Conservation (phyloP, 2,797 vertebrate species). For the Melanotaenia trifasciata region DNA sequence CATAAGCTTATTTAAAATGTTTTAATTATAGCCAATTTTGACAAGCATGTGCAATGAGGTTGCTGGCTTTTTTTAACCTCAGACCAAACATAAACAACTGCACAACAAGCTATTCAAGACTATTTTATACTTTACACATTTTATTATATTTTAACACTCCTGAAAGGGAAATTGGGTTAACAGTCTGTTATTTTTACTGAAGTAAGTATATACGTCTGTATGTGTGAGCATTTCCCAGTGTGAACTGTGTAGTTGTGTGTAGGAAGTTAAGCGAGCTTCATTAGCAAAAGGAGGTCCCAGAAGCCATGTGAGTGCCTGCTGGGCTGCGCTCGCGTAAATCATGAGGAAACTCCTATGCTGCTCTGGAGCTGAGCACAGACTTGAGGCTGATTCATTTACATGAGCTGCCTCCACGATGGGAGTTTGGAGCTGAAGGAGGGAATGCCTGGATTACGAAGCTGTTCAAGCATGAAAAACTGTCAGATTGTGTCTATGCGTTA, state of each 20-base stretch:
- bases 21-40: not conserved
- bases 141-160: not conserved
- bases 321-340: conserved; percentile 72
- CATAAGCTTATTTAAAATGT: not conserved
- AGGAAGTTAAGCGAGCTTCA: conserved; percentile 46
- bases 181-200: conserved; percentile 15
- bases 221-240: conserved; percentile 20
- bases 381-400: conserved; percentile 66
- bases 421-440: conserved; percentile 30
- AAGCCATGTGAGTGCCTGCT: conserved; percentile 52
- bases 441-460: conserved; percentile 33
- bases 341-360: conserved; percentile 68
- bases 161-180: not conserved
- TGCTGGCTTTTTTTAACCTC: conserved; percentile 19
- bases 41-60: conserved; percentile 7
- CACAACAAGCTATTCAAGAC: not conserved
- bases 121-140: not conserved
- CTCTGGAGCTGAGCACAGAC: conserved; percentile 46
- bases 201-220: conserved; percentile 8
- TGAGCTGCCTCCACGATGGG: conserved; percentile 49
- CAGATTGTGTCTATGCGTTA: conserved; percentile 14
- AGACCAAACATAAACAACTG: conserved; percentile 19
- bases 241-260: conserved; percentile 13
- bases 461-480: conserved; percentile 15
- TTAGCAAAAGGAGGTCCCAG: conserved; percentile 68